Evolutionary conservation across 2,888 invertebrate genomes (phyloP).

Genomic region (Coecobrya sp.): DNA sequence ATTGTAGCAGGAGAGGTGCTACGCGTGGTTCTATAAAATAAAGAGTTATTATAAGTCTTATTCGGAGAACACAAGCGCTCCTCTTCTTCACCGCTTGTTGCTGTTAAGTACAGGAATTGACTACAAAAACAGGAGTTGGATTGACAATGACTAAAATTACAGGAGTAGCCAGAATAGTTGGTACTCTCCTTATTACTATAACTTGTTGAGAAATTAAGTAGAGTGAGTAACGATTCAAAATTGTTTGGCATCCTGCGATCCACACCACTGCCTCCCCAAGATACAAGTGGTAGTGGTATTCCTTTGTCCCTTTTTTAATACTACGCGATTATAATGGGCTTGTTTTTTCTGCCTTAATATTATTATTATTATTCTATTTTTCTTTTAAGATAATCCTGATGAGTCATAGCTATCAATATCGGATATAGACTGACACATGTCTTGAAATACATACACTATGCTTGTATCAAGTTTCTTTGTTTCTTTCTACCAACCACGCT

Average conservation of each 20-base stretch:
- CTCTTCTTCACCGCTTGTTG: neutral
- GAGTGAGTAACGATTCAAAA: conserved; percentile 47
- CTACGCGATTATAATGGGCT: neutral
- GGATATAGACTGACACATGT: neutral
- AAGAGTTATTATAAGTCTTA: conserved; percentile 50
- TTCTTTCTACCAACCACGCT: neutral
- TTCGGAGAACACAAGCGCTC: conserved; percentile 51
- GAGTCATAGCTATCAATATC: neutral
- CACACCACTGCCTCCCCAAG: neutral
- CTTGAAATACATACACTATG: neutral
- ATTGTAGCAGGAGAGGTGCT: neutral
- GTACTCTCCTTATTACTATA: neutral
- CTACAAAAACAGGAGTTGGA: neutral
- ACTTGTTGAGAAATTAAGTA: conserved; percentile 67
- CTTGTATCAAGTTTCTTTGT: conserved; percentile 18
- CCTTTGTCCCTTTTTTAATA: neutral
- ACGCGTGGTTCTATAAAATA: neutral
- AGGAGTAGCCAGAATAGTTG: neutral
- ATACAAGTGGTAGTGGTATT: neutral
- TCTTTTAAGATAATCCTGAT: neutral
- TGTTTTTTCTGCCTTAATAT: neutral
- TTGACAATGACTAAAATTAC: conserved; percentile 23
- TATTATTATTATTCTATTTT: neutral
- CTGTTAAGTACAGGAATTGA: neutral
- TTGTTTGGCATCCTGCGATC: conserved; percentile 73